Base-by-base conservation (phyloP, 2,797 vertebrate species). In the Smutsia gigantea region DNA sequence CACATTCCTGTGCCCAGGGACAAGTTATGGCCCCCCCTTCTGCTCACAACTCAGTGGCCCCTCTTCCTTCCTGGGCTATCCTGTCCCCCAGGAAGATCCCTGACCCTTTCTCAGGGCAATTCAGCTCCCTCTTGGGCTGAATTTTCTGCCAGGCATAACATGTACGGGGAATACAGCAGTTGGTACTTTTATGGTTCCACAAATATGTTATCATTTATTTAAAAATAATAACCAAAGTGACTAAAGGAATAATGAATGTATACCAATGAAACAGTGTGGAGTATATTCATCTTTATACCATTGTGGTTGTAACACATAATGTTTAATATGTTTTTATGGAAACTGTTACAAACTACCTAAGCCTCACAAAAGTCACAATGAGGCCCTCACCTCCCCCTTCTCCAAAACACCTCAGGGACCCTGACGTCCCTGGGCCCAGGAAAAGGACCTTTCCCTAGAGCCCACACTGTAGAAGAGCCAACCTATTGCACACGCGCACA, bases 291-390 rank as follows among this genome's bases (percentile, higher is more conserved):
- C 2, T 14, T 71, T 55, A 15, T 21, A 86, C 6, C 27, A 13
- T 10, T 5, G 27, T 0, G 0, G 18, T 31, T 69, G 12, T 57
- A 23, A 42, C 25, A 12, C 69, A 21, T 0, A 5, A 19, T 79
- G 39, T 42, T 42, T 57, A 42, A 42, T 7, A 31, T 21, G 12
- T 69, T 71, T 15, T 85, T 63, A 42, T 4, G 10, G 15, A 61
- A 61, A 61, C 7, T 2, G 25, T 9, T 17, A 53, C 17, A 59
- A 79, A 79, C 15, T 39, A 79, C 23, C 4, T 79, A 55, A 34
- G 25, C 37, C 25, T 27, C n/a, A 17, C 77, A 39, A 59, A 79
- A 29, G 49, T 17, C 12, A 39, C 27, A 59, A 31, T 15, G 34
- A 39, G 15, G 2, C 34, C 51, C n/a, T 34, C 19, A 7, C 5